These are phyloP conservation scores for Mugil cephalus DNA, from an alignment of 2,113 vertebrate species.

Conservation along the genomic window DNA sequence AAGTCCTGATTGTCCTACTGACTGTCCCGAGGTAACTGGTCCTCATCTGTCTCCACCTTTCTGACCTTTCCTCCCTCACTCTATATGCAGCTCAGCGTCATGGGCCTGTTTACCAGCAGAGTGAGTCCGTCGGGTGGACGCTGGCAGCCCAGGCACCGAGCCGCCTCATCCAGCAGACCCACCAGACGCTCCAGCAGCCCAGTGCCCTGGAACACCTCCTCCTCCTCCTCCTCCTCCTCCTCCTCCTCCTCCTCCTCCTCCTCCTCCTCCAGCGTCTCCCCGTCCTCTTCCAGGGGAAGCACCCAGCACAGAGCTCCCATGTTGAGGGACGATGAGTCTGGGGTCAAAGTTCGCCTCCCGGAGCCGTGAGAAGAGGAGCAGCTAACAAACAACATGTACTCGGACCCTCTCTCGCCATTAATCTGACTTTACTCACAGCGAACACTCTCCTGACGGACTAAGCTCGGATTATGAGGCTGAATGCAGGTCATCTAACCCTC, in stretches of 20 bases:
- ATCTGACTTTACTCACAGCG: constrained; percentile 22
- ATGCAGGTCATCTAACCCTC: constrained; percentile 46
- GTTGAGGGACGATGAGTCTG: neutral
- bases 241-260: constrained; percentile 29
- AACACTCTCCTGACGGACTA: constrained; percentile 22
- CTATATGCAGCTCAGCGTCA: too few relatives aligned
- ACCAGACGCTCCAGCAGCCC: constrained; percentile 44
- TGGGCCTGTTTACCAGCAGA: constrained; percentile 69
- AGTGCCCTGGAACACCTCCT: neutral
- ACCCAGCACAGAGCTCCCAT: constrained; percentile 76
- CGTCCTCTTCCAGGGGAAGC: constrained; percentile 68
- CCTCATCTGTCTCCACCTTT: too few relatives aligned
- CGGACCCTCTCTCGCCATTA: constrained; percentile 10
- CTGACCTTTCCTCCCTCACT: too few relatives aligned
- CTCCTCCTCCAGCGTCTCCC: constrained; percentile 48
- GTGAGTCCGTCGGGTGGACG: constrained; percentile 27
- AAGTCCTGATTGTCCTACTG: too few relatives aligned
- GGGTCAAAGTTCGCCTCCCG: constrained; percentile 44
- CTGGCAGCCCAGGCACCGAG: constrained; percentile 53
- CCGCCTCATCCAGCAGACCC: constrained; percentile 53
- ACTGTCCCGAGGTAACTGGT: too few relatives aligned
- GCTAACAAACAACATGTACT: constrained; percentile 38
- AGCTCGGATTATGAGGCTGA: constrained; percentile 63
- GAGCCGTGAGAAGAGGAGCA: constrained; percentile 4
- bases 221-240: constrained; percentile 9